phyloP scores from a whole-genome alignment of 2,113 vertebrate species.

The Suricata suricatta region DNA sequence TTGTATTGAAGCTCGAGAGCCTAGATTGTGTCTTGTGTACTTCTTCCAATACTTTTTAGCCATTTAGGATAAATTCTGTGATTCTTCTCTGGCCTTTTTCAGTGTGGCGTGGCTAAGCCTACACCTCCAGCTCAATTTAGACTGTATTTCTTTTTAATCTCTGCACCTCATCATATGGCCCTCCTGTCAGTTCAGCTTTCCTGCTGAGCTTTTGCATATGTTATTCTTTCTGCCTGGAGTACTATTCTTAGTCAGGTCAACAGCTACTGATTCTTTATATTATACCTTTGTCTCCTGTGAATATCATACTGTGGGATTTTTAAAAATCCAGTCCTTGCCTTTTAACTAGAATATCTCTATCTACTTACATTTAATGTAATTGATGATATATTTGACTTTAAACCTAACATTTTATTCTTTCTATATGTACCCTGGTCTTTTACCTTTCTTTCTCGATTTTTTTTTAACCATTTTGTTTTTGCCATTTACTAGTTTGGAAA shows the following conservation, averaged over 20 bases:
- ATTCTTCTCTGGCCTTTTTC: background rate
- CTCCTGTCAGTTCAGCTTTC: background rate
- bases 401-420: background rate
- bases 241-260: background rate
- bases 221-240: background rate
- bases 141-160: background rate
- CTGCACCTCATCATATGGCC: background rate
- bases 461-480: background rate
- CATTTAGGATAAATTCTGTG: background rate
- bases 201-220: background rate
- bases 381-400: background rate
- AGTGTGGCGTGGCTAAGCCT: background rate
- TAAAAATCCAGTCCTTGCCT: background rate
- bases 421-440: background rate
- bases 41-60: background rate
- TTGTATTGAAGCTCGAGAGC: background rate
- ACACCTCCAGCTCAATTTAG: background rate
- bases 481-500: constrained; percentile 18
- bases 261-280: background rate
- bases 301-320: background rate
- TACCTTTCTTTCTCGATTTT: background rate
- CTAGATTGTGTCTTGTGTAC: background rate
- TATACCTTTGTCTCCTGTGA: background rate
- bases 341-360: background rate
- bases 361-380: background rate